Conservation (phyloP, 1,140 invertebrate species). For the Onthophagus taurus region DNA sequence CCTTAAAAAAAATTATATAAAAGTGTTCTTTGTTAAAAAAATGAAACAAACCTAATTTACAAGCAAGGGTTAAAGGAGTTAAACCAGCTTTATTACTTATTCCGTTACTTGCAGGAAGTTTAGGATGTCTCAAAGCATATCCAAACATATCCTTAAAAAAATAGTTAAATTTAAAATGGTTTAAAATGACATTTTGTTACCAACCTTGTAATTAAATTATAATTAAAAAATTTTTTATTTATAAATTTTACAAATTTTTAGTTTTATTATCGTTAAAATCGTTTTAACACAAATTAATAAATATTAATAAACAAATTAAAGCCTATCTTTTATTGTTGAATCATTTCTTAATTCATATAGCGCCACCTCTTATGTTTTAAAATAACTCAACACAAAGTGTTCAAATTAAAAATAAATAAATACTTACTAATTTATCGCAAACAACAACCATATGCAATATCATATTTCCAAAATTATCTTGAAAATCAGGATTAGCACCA, state of each 20-base stretch:
- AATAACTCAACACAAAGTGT: too few species aligned
- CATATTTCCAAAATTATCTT: slow-evolving; percentile 91
- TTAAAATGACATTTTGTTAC: background rate
- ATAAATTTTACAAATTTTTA: too few species aligned
- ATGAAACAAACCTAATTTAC: slow-evolving; percentile 55
- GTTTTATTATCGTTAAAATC: too few species aligned
- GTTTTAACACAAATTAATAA: too few species aligned
- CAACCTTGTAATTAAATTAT: too few species aligned
- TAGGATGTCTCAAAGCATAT: slow-evolving; percentile 91
- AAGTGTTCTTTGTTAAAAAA: background rate
- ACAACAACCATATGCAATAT: slow-evolving; percentile 98
- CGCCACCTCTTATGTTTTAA: too few species aligned
- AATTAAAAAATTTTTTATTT: too few species aligned
- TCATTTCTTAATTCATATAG: too few species aligned
- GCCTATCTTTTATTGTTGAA: background rate
- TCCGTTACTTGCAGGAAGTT: slow-evolving; percentile 81
- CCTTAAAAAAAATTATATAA: slow-evolving; percentile 41
- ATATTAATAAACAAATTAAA: background rate
- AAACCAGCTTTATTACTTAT: slow-evolving; percentile 81
- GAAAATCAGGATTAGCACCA: slow-evolving; percentile 84
- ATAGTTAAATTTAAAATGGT: background rate
- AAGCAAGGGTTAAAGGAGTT: slow-evolving; percentile 91
- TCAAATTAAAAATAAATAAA: background rate
- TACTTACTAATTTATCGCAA: slow-evolving; percentile 78
- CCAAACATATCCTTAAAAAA: slow-evolving; percentile 90